Base-by-base conservation (phyloP, 1,140 invertebrate species). In the Megalopta genalis region DNA sequence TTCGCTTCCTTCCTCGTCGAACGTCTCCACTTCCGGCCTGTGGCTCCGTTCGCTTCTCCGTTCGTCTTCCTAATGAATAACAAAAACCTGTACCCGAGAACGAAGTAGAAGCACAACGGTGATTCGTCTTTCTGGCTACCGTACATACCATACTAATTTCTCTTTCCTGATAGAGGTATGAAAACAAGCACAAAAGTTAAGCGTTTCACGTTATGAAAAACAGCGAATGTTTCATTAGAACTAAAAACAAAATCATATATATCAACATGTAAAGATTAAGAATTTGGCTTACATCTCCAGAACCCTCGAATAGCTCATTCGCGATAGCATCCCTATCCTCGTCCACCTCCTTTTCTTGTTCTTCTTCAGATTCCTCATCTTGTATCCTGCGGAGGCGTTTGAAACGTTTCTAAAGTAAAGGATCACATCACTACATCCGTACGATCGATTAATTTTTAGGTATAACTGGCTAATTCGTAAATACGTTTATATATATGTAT, bases 301-400 rank as follows among this genome's bases (percentile, higher is more conserved):
- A 97, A 39, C 94, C 95, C 85, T 96, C 96, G 93, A 98, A 98
- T 18, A 98, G 93, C 89, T 98, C 96, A 91, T 97, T 97, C 0
- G 97, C 97, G 88, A 98, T 98, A 16, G 96, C 96, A 88, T 98
- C 97, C 81, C 96, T 93, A 77, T 97, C 96, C 79, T 97, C 94
- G 7, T 95, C 96, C 32, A 95, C 94, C 87, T 97, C 96, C 52
- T 94, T 93, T 85, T 95, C 95, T 81, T 95, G 94, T 74, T 96
- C 96, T 85, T 97, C 97, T 80, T 97, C 97, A 86, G 96, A 97
- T 89, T 97, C 97, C 89, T 98, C 97, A 94, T 97, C 97, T 91
- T 97, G 96, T 87, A 98, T 95, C 69, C 96, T 94, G 81, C 95
- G 94, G 66, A 99, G 93, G 80, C 98, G 95, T 90, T 98, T 98